Evolutionary conservation across 2,113 vertebrate genomes (phyloP).

Genomic region (Alouatta palliata): DNA sequence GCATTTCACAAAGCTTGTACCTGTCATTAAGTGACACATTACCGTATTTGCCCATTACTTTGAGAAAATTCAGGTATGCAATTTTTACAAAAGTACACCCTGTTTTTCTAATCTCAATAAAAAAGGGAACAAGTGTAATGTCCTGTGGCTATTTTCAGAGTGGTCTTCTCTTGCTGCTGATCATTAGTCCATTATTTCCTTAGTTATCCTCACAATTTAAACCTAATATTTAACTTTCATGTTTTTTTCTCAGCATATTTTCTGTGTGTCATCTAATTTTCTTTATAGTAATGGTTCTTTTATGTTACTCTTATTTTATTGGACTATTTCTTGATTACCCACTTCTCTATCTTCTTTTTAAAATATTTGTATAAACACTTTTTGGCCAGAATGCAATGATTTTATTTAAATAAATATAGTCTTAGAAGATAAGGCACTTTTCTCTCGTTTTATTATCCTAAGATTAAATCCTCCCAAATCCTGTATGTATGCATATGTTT

Average conservation of each 20-base stretch:
- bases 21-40: background rate
- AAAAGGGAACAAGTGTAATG: background rate
- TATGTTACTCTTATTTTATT: background rate
- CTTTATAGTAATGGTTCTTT: background rate
- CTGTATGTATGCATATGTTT: background rate
- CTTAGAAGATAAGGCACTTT: background rate
- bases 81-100: background rate
- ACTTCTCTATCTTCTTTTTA: background rate
- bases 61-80: background rate
- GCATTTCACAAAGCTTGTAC: background rate
- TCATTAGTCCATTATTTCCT: background rate
- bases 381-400: background rate
- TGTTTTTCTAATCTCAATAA: background rate
- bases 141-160: background rate
- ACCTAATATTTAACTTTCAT: background rate
- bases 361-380: background rate
- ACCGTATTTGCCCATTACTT: background rate
- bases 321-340: background rate
- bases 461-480: background rate
- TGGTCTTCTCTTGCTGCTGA: background rate
- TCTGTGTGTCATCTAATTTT: background rate
- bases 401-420: background rate
- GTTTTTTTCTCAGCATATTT: background rate
- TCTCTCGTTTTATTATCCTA: conserved; percentile 18
- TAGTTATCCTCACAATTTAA: background rate